Conservation (phyloP, 2,888 invertebrate genomes). For the Drosophila imparisetae region DNA sequence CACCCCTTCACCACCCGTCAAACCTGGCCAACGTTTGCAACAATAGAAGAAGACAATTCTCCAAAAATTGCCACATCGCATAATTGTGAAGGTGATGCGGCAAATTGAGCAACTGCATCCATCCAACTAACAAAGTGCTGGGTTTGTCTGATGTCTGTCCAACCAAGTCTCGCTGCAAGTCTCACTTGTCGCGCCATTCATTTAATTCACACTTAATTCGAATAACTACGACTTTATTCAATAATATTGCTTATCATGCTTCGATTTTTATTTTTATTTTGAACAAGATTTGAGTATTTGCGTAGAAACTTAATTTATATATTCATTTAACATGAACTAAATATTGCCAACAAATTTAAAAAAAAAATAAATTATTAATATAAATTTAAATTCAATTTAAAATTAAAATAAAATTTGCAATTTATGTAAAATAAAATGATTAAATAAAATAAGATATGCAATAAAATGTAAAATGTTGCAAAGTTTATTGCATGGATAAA, state of each 20-base stretch:
- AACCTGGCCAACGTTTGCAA: slow-evolving; percentile 35
- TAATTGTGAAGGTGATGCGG: slow-evolving; percentile 64
- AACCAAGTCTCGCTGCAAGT: slow-evolving; percentile 17
- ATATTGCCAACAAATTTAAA: background rate
- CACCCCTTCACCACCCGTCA: slow-evolving; percentile 33
- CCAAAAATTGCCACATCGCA: slow-evolving; percentile 52
- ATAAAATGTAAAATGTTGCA: background rate
- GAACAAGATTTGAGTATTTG: background rate
- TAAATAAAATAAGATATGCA: background rate
- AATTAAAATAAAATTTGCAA: background rate
- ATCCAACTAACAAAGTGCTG: slow-evolving; percentile 47
- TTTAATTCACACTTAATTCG: slow-evolving; percentile 8
- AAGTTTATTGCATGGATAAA: background rate
- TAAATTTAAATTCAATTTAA: background rate
- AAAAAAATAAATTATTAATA: background rate
- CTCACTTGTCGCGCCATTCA: slow-evolving; percentile 18
- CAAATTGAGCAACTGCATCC: slow-evolving; percentile 47
- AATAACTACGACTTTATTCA: background rate
- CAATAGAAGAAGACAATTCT: slow-evolving; percentile 17
- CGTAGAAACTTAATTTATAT: background rate
- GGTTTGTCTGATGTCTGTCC: slow-evolving; percentile 39
- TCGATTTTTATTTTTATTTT: background rate
- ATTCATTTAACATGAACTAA: background rate
- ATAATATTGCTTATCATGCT: slow-evolving; percentile 33
- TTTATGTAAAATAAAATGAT: background rate